phyloP scores from a whole-genome alignment of 2,797 vertebrate genomes.

The Ctenopoma kingsleyae region DNA sequence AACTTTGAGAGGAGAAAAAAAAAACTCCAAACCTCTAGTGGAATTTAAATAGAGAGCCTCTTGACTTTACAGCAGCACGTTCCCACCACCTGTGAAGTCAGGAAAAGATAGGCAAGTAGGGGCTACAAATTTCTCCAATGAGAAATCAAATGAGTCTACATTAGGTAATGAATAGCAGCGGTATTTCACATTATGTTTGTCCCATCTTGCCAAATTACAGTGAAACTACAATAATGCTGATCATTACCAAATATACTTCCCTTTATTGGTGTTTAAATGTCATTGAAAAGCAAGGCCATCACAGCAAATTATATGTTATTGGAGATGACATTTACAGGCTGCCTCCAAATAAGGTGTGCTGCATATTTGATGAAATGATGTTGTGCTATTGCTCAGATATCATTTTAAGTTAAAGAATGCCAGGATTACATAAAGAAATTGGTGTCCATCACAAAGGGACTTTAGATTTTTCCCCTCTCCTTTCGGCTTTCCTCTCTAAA shows the following conservation, averaged over 20 bases:
- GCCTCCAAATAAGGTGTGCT: slow-evolving; percentile 13
- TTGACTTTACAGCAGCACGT: slow-evolving; percentile 43
- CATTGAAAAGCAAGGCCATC: slow-evolving; percentile 39
- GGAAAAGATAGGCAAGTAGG: slow-evolving; percentile 28
- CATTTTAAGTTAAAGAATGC: slow-evolving; percentile 14
- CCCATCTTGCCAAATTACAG: slow-evolving; percentile 37
- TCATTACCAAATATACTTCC: slow-evolving; percentile 37
- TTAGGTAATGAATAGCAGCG: slow-evolving; percentile 18
- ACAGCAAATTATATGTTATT: slow-evolving; percentile 39
- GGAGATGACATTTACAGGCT: slow-evolving; percentile 23
- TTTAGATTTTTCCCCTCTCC: slow-evolving; percentile 32
- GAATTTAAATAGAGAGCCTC: slow-evolving; percentile 62
- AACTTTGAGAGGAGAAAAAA: slow-evolving; percentile 34
- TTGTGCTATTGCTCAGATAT: neutral
- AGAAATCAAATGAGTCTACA: slow-evolving; percentile 38
- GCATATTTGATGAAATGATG: slow-evolving; percentile 17
- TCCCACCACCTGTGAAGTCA: slow-evolving; percentile 44
- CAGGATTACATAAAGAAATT: slow-evolving; percentile 37
- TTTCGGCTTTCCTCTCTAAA: slow-evolving; percentile 29
- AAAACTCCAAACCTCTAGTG: slow-evolving; percentile 12
- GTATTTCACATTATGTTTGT: slow-evolving; percentile 22
- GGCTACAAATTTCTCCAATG: slow-evolving; percentile 39
- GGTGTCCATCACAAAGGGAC: slow-evolving; percentile 26
- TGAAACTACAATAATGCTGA: slow-evolving; percentile 40
- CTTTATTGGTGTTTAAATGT: slow-evolving; percentile 66